Percentiles rank a stretch among this genome's conserved stretches.
Evolutionary conservation across 1,140 invertebrate species (phyloP).

Genomic region (Drosophila truncata): DNA sequence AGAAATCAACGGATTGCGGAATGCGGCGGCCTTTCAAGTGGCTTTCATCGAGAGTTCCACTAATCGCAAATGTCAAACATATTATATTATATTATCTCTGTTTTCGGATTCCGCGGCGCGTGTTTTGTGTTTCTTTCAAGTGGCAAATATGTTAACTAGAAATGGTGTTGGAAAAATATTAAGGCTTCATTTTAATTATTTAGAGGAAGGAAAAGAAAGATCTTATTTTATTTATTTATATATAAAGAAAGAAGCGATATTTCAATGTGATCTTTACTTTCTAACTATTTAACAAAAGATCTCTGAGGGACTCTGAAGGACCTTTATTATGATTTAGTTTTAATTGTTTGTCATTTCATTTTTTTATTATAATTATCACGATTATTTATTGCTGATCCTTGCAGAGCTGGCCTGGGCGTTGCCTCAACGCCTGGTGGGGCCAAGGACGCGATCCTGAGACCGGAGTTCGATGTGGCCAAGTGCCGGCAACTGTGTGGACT

Average conservation of each 20-base stretch:
- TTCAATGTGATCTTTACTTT: neutral
- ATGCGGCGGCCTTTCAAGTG: slow-evolving; percentile 54
- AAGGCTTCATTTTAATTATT: neutral
- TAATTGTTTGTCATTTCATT: too few relatives aligned
- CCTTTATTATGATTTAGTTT: too few relatives aligned
- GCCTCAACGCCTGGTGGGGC: slow-evolving; percentile 49
- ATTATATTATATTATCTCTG: slow-evolving; percentile 21
- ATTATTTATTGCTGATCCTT: slow-evolving; percentile 17
- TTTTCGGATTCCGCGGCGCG: neutral
- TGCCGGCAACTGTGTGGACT: slow-evolving; percentile 70
- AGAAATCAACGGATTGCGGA: slow-evolving; percentile 14
- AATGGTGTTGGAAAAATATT: neutral
- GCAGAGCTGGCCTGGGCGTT: slow-evolving; percentile 80
- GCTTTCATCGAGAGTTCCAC: neutral
- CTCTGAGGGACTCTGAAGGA: neutral
- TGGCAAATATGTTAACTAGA: slow-evolving; percentile 7
- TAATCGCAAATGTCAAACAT: slow-evolving; percentile 27
- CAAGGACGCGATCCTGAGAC: slow-evolving; percentile 60
- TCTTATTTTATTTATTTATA: neutral
- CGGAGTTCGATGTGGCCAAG: slow-evolving; percentile 62
- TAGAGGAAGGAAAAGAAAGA: rapidly evolving
- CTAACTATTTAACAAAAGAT: neutral
- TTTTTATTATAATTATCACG: too few relatives aligned
- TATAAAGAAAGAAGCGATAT: neutral
- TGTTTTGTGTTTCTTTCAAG: slow-evolving; percentile 4